A percentile compares a stretch with the other conserved stretches of the same genome.
These are phyloP conservation scores for Dasysyrphus albostriatus DNA, from an alignment of 2,888 invertebrate species.

Conservation along the genomic window DNA sequence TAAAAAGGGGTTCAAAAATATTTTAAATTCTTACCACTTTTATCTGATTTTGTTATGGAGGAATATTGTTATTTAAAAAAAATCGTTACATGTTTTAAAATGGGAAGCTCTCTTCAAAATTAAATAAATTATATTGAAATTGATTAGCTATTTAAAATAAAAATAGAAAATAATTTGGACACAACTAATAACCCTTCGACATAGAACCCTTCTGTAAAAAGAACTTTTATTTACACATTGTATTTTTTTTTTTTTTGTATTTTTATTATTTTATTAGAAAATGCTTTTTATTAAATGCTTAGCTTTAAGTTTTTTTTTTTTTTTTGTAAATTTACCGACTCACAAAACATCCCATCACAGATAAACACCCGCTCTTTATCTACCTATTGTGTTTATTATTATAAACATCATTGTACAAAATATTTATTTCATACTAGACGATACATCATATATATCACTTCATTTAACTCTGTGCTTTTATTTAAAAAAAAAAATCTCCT, in stretches of 20 bases:
- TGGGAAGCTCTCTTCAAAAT: no score
- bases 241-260: background rate
- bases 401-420: background rate
- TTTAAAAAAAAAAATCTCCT: background rate
- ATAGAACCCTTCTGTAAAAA: background rate
- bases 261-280: background rate
- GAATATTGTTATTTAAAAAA: no score
- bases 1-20: no score
- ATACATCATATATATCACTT: constrained; percentile 11
- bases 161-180: no score
- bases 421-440: constrained; percentile 6
- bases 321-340: no score
- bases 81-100: no score
- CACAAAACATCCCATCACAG: background rate
- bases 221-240: background rate
- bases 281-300: background rate
- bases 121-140: no score
- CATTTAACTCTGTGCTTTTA: background rate
- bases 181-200: background rate
- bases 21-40: no score
- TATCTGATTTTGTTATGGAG: no score
- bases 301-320: background rate
- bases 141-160: no score
- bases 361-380: no score
- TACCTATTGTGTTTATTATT: background rate